Evolutionary conservation across 2,888 invertebrate genomes (phyloP).

Genomic region (Tyria jacobaeae): DNA sequence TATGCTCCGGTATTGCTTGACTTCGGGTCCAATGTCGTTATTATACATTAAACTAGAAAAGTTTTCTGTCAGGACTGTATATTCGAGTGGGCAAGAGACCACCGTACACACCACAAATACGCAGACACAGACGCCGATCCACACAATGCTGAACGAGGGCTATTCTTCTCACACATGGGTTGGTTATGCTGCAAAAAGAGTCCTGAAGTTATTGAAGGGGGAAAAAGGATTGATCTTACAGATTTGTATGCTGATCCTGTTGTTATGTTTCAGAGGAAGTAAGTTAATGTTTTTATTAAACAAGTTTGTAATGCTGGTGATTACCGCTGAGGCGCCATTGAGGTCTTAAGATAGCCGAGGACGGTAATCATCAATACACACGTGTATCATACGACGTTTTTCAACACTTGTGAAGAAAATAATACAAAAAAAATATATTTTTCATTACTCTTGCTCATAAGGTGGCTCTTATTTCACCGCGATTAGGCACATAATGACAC

Average conservation of each 20-base stretch:
- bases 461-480: no score
- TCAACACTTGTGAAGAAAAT: no score
- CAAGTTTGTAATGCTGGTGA: not conserved
- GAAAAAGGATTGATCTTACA: slow-evolving; percentile 92
- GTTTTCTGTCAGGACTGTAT: slow-evolving; percentile 83
- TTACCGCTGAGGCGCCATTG: no score
- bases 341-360: no score
- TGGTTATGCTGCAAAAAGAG: slow-evolving; percentile 96
- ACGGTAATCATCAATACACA: no score
- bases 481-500: no score
- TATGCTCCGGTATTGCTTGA: no score
- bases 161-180: slow-evolving; percentile 98
- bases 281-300: slow-evolving; percentile 57
- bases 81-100: slow-evolving; percentile 90
- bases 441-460: no score
- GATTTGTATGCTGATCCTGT: slow-evolving; percentile 94
- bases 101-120: slow-evolving; percentile 95
- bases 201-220: slow-evolving; percentile 93
- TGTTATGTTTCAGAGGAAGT: slow-evolving; percentile 95
- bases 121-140: slow-evolving; percentile 96
- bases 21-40: no score
- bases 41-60: not conserved
- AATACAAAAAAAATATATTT: no score
- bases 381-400: no score
- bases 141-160: slow-evolving; percentile 94